Evolutionary conservation across 1,140 invertebrate species (phyloP).

Genomic region (Stegodyphus dumicola): DNA sequence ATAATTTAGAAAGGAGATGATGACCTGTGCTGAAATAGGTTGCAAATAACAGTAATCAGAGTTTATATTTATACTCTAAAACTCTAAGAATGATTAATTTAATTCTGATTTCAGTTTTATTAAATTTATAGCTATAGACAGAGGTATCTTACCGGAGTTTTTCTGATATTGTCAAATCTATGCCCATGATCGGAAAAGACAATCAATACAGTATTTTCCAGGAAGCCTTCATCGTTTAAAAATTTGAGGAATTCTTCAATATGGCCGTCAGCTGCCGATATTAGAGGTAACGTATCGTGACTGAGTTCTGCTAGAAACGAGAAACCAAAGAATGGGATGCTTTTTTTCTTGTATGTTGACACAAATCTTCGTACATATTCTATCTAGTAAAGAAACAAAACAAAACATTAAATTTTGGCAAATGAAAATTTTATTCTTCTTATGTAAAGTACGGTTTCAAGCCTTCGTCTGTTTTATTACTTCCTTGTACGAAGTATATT

Average conservation of each 20-base stretch:
- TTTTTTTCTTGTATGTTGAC: not conserved
- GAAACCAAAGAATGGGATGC: constrained; percentile 66
- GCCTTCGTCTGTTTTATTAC: too few species aligned
- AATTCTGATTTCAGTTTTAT: too few species aligned
- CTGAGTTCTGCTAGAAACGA: constrained; percentile 59
- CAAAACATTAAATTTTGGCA: too few species aligned
- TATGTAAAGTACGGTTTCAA: too few species aligned
- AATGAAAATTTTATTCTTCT: too few species aligned
- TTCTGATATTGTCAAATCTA: constrained; percentile 63
- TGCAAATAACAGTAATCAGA: too few species aligned
- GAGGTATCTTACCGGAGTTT: constrained; percentile 37
- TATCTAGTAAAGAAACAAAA: constrained; percentile 15
- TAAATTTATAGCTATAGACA: too few species aligned
- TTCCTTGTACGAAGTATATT: too few species aligned
- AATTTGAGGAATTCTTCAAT: constrained; percentile 61
- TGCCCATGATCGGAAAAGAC: constrained; percentile 66
- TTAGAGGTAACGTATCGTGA: constrained; percentile 40
- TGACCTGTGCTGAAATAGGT: too few species aligned
- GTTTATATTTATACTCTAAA: too few species aligned
- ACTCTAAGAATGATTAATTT: too few species aligned
- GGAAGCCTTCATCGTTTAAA: constrained; percentile 56
- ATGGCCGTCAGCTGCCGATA: constrained; percentile 62
- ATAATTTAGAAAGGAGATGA: too few species aligned
- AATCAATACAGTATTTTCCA: constrained; percentile 65
- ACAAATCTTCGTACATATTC: constrained; percentile 30